Evolutionary conservation across 2,113 vertebrate genomes (phyloP).

Genomic region (Anoplopoma fimbria): DNA sequence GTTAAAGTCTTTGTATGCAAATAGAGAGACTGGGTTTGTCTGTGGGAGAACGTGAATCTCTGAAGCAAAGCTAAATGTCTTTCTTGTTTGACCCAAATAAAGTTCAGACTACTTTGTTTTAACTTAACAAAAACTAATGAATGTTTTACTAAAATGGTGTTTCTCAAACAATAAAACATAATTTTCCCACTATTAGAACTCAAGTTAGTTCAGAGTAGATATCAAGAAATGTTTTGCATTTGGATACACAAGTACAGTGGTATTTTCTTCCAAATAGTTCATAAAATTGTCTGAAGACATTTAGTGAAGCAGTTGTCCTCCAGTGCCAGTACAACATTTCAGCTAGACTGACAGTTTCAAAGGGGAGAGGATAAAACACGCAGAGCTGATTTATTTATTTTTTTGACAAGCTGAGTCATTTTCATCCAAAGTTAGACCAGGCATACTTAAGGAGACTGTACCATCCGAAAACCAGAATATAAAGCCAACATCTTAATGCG

Average conservation of each 20-base stretch:
- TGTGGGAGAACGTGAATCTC: constrained; percentile 57
- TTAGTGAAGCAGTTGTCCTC: background rate
- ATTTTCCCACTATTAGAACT: background rate
- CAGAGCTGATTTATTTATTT: background rate
- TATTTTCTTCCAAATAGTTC: background rate
- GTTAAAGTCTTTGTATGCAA: constrained; percentile 64
- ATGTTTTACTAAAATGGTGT: background rate
- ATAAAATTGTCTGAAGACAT: constrained; percentile 12
- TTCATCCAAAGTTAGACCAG: constrained; percentile 13
- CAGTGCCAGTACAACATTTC: constrained; percentile 3
- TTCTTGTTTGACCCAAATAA: background rate
- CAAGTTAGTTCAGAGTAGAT: background rate
- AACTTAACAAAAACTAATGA: background rate
- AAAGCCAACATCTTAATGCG: constrained; percentile 30
- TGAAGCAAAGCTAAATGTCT: constrained; percentile 14
- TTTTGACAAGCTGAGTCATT: background rate
- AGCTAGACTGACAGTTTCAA: background rate
- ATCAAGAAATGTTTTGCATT: background rate
- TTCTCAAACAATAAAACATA: background rate
- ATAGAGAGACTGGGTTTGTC: constrained; percentile 22
- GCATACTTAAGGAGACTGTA: constrained; percentile 18
- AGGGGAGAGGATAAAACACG: constrained; percentile 1
- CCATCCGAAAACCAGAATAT: constrained; percentile 3
- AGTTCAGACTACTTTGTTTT: background rate
- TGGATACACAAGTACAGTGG: background rate